Evolutionary conservation across 2,888 invertebrate genomes (phyloP).

Genomic region (Drosophila flavopinicola): DNA sequence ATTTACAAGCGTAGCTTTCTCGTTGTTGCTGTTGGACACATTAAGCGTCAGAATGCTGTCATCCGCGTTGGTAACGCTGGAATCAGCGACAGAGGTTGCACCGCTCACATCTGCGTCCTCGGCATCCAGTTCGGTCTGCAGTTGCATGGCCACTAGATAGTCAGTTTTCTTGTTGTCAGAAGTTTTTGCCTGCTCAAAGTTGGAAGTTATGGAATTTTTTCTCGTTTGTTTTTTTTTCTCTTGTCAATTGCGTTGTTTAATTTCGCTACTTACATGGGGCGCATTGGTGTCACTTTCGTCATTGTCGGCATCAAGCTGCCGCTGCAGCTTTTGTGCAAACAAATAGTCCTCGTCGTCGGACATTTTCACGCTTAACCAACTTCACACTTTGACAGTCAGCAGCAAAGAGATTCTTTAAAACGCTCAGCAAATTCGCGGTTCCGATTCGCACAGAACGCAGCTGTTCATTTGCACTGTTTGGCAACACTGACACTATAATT

Average conservation of each 20-base stretch:
- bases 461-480: slow-evolving; percentile 15
- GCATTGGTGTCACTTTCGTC: slow-evolving; percentile 11
- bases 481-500: background rate
- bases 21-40: slow-evolving; percentile 22
- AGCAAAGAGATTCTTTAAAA: slow-evolving; percentile 52
- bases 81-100: slow-evolving; percentile 16
- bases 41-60: slow-evolving; percentile 12
- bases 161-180: slow-evolving; percentile 52
- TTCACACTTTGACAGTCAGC: no score
- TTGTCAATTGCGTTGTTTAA: slow-evolving; percentile 12
- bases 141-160: slow-evolving; percentile 65
- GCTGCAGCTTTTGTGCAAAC: slow-evolving; percentile 72
- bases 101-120: slow-evolving; percentile 21
- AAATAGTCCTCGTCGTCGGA: slow-evolving; percentile 74
- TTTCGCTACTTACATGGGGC: slow-evolving; percentile 21
- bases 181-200: background rate
- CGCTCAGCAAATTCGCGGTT: slow-evolving; percentile 29
- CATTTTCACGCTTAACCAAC: no score
- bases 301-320: slow-evolving; percentile 66
- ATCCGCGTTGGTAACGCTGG: background rate
- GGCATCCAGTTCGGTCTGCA: slow-evolving; percentile 67
- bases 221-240: background rate
- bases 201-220: background rate
- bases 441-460: slow-evolving; percentile 9
- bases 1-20: slow-evolving; percentile 4